phyloP scores from a whole-genome alignment of 2,797 vertebrate species.

The Hippocampus kuda region DNA sequence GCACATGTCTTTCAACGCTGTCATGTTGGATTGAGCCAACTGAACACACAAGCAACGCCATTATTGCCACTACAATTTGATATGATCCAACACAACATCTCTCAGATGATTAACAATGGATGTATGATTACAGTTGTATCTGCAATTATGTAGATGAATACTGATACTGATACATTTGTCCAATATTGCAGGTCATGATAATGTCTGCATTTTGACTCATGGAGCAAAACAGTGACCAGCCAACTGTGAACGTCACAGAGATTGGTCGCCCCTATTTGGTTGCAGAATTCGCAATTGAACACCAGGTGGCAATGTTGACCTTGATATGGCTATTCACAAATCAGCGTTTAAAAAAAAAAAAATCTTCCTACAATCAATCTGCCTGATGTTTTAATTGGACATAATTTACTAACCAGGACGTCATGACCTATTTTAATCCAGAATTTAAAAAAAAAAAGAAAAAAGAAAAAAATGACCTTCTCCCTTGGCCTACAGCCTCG shows the following conservation, averaged over 20 bases:
- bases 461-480: neutral
- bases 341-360: neutral
- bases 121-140: too few relatives aligned
- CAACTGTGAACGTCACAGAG: neutral
- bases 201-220: neutral
- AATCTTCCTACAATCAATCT: neutral
- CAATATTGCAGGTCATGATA: too few relatives aligned
- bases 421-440: neutral
- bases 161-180: neutral
- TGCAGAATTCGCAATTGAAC: slow-evolving; percentile 11
- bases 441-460: too few relatives aligned
- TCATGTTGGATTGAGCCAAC: neutral
- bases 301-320: slow-evolving; percentile 43
- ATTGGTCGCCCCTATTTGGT: neutral
- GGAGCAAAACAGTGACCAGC: neutral
- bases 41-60: neutral
- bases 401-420: neutral
- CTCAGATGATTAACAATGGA: too few relatives aligned
- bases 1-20: neutral
- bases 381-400: neutral
- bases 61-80: too few relatives aligned
- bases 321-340: slow-evolving; percentile 2
- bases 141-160: neutral
- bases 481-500: neutral
- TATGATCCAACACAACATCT: too few relatives aligned